These are phyloP conservation scores for Cossypha niveicapilla DNA, from an alignment of 2,797 vertebrate species.

Conservation along the genomic window DNA sequence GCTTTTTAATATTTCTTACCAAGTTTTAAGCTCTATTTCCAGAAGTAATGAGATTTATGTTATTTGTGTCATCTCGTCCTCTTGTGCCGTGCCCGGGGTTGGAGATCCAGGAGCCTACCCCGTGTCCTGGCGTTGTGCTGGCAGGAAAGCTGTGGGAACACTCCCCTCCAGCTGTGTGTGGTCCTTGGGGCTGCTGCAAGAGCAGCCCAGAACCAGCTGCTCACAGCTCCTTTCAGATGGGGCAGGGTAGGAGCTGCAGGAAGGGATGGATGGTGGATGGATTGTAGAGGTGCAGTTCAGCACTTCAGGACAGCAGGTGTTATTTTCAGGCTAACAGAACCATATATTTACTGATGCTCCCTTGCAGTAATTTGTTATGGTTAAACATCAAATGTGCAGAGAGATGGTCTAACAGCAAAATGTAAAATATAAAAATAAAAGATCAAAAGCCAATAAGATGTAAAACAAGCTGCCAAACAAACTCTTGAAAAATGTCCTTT, in stretches of 20 bases:
- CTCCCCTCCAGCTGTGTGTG: accelerated
- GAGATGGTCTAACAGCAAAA: background rate
- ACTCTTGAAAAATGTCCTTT: background rate
- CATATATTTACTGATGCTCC: accelerated
- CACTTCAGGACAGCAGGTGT: background rate
- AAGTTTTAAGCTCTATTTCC: background rate
- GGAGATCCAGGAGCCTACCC: background rate
- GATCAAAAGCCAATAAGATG: background rate
- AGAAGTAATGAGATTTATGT: background rate
- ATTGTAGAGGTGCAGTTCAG: accelerated
- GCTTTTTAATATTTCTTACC: background rate
- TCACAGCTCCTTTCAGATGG: accelerated
- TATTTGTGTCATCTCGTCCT: background rate
- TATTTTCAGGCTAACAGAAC: background rate
- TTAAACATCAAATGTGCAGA: background rate
- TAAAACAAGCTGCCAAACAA: conserved; percentile 18
- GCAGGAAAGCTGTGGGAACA: background rate
- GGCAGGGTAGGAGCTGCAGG: background rate
- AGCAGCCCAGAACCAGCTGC: background rate
- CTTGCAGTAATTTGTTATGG: background rate
- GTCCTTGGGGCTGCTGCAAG: background rate
- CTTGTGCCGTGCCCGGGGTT: accelerated
- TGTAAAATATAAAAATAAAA: background rate
- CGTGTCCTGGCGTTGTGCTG: accelerated
- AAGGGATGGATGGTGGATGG: background rate